phyloP scores from a whole-genome alignment of 1,140 invertebrate species.

The Cyrtorhinus lividipennis region DNA sequence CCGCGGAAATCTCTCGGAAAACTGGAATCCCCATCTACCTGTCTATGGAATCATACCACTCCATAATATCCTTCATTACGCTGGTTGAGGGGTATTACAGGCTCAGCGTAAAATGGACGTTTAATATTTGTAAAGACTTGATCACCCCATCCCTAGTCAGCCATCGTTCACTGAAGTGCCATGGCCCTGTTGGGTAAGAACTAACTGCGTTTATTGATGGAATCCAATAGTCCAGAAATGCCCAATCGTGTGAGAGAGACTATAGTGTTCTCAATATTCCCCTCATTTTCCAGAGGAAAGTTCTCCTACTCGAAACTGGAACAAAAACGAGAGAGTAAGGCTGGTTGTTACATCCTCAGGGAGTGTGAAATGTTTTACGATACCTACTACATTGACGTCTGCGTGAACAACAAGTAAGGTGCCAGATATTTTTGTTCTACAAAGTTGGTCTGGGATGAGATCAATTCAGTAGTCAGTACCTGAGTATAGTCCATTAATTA shows the following conservation, averaged over 20 bases:
- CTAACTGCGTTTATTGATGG: no score
- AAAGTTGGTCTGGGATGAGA: no score
- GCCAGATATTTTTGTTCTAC: neutral
- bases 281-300: slow-evolving; percentile 42
- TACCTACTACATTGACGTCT: slow-evolving; percentile 64
- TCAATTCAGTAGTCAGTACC: no score
- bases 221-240: no score
- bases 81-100: slow-evolving; percentile 77
- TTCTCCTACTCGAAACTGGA: slow-evolving; percentile 71
- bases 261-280: neutral
- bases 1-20: slow-evolving; percentile 59
- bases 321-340: slow-evolving; percentile 53
- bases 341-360: slow-evolving; percentile 63
- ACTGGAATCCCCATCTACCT: slow-evolving; percentile 64
- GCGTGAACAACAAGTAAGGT: slow-evolving; percentile 46
- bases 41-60: slow-evolving; percentile 42
- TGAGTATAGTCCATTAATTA: no score
- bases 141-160: slow-evolving; percentile 57
- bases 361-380: slow-evolving; percentile 65
- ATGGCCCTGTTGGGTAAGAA: slow-evolving; percentile 69
- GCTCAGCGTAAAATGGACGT: slow-evolving; percentile 73
- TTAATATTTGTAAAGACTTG: slow-evolving; percentile 69
- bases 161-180: slow-evolving; percentile 60
- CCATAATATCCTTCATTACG: slow-evolving; percentile 65
- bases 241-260: no score